Evolutionary conservation across 2,113 vertebrate genomes (phyloP).

Genomic region (Pionites leucogaster): DNA sequence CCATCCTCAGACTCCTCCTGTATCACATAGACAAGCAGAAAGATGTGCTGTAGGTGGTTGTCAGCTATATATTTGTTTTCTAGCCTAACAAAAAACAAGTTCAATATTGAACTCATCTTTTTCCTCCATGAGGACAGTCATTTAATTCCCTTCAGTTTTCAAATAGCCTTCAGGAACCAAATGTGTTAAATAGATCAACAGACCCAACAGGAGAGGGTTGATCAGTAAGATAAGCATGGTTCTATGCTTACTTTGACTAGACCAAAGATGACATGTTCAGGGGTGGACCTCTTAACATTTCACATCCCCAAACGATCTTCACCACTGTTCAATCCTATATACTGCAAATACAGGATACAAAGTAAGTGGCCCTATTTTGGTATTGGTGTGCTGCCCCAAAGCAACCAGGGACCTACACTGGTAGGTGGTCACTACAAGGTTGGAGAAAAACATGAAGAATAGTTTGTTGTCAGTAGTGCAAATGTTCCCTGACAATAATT

Average conservation of each 20-base stretch:
- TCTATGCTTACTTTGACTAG: not conserved
- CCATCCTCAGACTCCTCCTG: not conserved
- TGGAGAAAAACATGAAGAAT: not conserved
- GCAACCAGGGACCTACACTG: not conserved
- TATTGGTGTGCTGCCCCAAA: not conserved
- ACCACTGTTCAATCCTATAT: not conserved
- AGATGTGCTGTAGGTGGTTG: accelerated
- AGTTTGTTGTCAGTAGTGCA: not conserved
- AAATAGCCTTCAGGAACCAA: not conserved
- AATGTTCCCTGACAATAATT: not conserved
- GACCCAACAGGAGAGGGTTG: not conserved
- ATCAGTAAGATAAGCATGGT: not conserved
- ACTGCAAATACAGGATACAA: not conserved
- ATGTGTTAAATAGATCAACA: not conserved
- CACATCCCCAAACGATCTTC: not conserved
- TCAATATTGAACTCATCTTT: not conserved
- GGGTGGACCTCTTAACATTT: not conserved
- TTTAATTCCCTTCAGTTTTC: not conserved
- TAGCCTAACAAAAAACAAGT: not conserved
- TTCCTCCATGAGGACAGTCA: not conserved
- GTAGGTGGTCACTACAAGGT: not conserved
- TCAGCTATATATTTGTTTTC: not conserved
- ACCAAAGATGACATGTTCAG: not conserved
- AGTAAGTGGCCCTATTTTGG: not conserved
- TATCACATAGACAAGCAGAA: accelerated